A percentile compares a stretch with the other conserved stretches of the same genome.
These are phyloP conservation scores for Epirrhoe alternata DNA, from an alignment of 2,888 invertebrate species.

Conservation along the genomic window DNA sequence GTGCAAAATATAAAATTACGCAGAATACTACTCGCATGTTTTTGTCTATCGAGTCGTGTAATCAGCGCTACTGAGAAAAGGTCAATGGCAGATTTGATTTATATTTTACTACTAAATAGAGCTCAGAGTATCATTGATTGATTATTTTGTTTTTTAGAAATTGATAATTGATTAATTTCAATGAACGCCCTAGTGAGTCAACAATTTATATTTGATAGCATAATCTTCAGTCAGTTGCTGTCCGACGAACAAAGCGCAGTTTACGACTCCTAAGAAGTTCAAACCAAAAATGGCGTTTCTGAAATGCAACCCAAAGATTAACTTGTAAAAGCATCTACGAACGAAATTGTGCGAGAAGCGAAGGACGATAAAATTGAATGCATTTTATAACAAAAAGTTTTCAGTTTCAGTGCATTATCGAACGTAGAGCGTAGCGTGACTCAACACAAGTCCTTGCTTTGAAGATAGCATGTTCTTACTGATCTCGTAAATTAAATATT, in stretches of 20 bases:
- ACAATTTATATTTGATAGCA: background rate
- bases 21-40: constrained; percentile 1
- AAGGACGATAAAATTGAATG: background rate
- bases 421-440: no score
- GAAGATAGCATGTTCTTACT: background rate
- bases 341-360: background rate
- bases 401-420: no score
- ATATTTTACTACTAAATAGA: constrained; percentile 10
- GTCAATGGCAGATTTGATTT: constrained; percentile 30
- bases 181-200: constrained; percentile 12
- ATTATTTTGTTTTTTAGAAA: constrained; percentile 17
- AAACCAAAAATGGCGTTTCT: background rate
- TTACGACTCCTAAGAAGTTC: background rate
- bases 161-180: constrained; percentile 10
- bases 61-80: constrained; percentile 29
- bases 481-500: no score
- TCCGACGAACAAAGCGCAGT: background rate
- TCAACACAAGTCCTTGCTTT: no score
- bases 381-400: background rate
- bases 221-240: background rate
- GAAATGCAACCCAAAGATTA: background rate
- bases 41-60: constrained; percentile 15
- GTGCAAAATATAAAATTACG: constrained; percentile 10
- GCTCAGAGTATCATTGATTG: constrained; percentile 1
- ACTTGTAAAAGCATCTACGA: background rate